These are phyloP conservation scores for Plebejus argus DNA, from an alignment of 2,888 invertebrate genomes.

Conservation along the genomic window DNA sequence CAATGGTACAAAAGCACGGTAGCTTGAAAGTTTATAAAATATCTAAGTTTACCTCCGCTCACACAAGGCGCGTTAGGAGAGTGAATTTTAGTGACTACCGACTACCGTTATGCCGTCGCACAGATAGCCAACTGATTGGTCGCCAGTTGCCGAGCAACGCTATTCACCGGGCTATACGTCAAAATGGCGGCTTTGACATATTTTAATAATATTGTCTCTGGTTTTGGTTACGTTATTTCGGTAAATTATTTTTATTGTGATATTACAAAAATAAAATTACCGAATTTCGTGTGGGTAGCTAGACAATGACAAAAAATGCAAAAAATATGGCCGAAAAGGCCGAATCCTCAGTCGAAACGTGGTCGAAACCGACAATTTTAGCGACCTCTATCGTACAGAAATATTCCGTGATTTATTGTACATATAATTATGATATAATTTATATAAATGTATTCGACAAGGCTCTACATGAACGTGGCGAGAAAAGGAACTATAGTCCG, in stretches of 20 bases:
- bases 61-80: constrained; percentile 44
- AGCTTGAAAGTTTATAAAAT: constrained; percentile 21
- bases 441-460: no score
- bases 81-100: constrained; percentile 45
- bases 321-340: no score
- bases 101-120: constrained; percentile 45
- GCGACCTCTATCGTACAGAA: no score
- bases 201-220: constrained; percentile 31
- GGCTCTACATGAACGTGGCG: no score
- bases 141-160: constrained; percentile 56
- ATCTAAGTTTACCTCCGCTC: constrained; percentile 46
- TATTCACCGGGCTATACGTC: constrained; percentile 45
- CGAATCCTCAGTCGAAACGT: no score
- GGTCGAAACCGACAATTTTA: no score
- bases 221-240: constrained; percentile 23
- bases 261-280: no score
- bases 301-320: no score
- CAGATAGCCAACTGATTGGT: constrained; percentile 51
- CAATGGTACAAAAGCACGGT: constrained; percentile 44
- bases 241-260: neutral
- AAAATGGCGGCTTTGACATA: constrained; percentile 53
- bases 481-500: no score
- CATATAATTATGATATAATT: no score
- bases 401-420: no score
- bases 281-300: no score